phyloP scores from a whole-genome alignment of 2,113 vertebrate genomes.

The Prolemur simus region DNA sequence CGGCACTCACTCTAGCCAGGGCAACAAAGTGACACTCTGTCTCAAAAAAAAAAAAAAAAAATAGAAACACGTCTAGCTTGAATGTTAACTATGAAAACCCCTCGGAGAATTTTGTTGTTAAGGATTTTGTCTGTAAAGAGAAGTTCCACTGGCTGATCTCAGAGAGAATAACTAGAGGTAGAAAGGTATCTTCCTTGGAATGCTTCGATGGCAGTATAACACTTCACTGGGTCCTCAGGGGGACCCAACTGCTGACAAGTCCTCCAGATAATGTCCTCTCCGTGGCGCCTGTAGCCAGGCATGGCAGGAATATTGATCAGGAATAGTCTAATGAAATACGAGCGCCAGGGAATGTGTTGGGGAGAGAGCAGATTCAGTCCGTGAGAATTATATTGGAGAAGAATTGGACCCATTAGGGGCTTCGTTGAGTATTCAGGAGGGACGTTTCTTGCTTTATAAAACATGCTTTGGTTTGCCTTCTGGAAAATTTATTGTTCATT shows the following conservation, averaged over 20 bases:
- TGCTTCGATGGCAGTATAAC: not conserved
- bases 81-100: not conserved
- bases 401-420: constrained; percentile 53
- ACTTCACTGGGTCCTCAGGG: not conserved
- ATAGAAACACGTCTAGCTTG: not conserved
- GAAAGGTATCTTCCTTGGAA: not conserved
- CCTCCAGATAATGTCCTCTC: not conserved
- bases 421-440: constrained; percentile 61
- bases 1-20: no score
- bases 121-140: not conserved
- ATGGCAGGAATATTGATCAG: constrained; percentile 39
- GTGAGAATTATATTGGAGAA: constrained; percentile 8
- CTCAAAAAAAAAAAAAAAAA: no score
- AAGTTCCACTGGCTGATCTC: not conserved
- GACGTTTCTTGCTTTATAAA: constrained; percentile 68
- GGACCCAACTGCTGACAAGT: not conserved
- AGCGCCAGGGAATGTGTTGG: not conserved
- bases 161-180: not conserved
- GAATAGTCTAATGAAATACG: constrained; percentile 60
- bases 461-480: constrained; percentile 70
- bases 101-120: not conserved
- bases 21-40: no score
- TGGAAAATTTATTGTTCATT: constrained; percentile 74
- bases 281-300: not conserved
- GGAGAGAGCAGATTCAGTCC: not conserved